Evolutionary conservation across 1,140 invertebrate genomes (phyloP).

Genomic region (Drosophila persimilis): DNA sequence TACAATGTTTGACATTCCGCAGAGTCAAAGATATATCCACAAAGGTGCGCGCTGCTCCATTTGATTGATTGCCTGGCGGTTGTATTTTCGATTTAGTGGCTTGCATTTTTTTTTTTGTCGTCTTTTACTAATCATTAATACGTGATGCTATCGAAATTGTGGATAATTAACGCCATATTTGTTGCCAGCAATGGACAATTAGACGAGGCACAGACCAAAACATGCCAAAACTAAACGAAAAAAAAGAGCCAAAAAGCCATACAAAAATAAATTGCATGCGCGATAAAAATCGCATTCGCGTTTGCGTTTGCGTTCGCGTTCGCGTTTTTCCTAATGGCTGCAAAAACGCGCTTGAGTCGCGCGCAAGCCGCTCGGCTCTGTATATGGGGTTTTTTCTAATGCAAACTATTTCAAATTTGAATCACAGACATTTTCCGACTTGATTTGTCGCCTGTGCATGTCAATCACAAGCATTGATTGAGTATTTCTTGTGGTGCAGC

Average conservation of each 20-base stretch:
- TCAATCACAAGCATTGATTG: constrained; percentile 58
- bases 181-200: constrained; percentile 58
- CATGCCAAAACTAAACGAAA: not conserved
- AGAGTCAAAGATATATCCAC: constrained; percentile 61
- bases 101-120: constrained; percentile 16
- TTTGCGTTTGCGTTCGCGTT: constrained; percentile 22
- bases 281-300: constrained; percentile 60
- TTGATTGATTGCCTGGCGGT: constrained; percentile 64
- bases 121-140: constrained; percentile 72
- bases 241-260: constrained; percentile 9
- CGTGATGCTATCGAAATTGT: constrained; percentile 78
- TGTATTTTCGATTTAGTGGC: constrained; percentile 14
- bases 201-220: constrained; percentile 55
- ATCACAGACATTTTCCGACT: constrained; percentile 63
- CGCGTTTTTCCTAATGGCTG: constrained; percentile 49
- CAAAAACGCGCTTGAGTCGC: constrained; percentile 27
- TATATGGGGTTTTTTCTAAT: constrained; percentile 72
- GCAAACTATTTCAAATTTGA: constrained; percentile 76
- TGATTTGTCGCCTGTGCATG: constrained; percentile 79
- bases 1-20: constrained; percentile 71
- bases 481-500: constrained; percentile 26
- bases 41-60: constrained; percentile 38
- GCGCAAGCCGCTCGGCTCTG: constrained; percentile 40
- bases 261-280: constrained; percentile 74
- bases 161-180: constrained; percentile 80